Percentiles rank a stretch among this genome's conserved stretches.
These are phyloP conservation scores for Eupeodes luniger DNA, from an alignment of 2,888 invertebrate genomes.

Conservation along the genomic window DNA sequence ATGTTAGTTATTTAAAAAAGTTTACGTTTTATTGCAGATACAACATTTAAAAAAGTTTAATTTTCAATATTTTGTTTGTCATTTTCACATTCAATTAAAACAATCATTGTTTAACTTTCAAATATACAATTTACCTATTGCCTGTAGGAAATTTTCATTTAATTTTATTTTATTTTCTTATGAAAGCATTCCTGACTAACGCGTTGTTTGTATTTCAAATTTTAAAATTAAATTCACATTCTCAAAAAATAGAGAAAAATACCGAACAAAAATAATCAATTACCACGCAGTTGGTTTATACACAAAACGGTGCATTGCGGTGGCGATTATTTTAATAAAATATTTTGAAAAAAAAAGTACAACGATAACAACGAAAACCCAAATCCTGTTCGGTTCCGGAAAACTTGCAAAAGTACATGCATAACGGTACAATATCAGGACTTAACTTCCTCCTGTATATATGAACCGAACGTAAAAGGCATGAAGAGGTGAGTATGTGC, in stretches of 20 bases:
- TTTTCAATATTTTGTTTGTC: neutral
- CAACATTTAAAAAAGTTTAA: no score
- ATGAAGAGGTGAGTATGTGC: neutral
- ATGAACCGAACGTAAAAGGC: neutral
- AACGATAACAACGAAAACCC: neutral
- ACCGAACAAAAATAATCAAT: neutral
- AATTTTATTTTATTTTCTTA: neutral
- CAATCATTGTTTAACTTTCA: neutral
- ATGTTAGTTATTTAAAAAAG: no score
- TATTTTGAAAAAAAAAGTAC: neutral
- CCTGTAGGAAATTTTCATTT: slow-evolving; percentile 3
- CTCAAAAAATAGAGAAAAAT: neutral
- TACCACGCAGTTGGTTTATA: slow-evolving; percentile 1
- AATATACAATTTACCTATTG: neutral
- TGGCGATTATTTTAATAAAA: slow-evolving; percentile 23
- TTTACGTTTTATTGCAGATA: no score
- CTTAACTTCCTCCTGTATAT: neutral
- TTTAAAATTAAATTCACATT: slow-evolving; percentile 17
- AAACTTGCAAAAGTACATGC: slow-evolving; percentile 20
- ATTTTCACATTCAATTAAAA: neutral
- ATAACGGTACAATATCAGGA: slow-evolving; percentile 16
- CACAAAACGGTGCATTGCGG: neutral
- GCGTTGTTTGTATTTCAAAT: slow-evolving; percentile 19
- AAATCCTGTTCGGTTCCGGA: neutral
- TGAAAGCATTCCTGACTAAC: neutral